Conservation (phyloP, 1,140 invertebrate genomes). For the Lanistes nyassanus region DNA sequence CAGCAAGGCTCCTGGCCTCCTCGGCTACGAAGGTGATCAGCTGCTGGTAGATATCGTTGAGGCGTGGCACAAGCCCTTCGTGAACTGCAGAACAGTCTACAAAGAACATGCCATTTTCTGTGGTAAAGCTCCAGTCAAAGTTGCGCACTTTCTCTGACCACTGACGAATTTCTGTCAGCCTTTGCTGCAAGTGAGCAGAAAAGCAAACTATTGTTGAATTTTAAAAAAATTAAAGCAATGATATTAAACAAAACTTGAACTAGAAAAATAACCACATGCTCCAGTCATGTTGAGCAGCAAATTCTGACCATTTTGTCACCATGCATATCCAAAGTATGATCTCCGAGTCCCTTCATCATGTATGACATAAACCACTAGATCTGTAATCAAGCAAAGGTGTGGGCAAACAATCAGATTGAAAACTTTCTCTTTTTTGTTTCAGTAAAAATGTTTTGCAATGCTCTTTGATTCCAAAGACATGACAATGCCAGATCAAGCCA, state of each 20-base stretch:
- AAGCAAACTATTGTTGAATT: too few relatives aligned
- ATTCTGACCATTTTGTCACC: too few relatives aligned
- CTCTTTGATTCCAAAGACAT: too few relatives aligned
- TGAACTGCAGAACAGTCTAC: constrained; percentile 61
- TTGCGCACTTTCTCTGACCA: constrained; percentile 62
- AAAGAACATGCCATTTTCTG: constrained; percentile 61
- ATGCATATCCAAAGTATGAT: not conserved
- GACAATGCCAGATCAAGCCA: too few relatives aligned
- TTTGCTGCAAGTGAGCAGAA: constrained; percentile 57
- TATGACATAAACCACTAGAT: not conserved
- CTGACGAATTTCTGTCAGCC: constrained; percentile 58
- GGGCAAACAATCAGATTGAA: too few relatives aligned
- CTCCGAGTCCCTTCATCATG: too few relatives aligned
- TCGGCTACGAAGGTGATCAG: constrained; percentile 61
- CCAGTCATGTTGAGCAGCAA: not conserved
- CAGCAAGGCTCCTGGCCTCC: constrained; percentile 51
- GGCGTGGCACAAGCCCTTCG: constrained; percentile 55
- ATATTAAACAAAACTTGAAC: not conserved
- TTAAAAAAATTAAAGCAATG: not conserved
- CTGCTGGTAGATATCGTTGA: constrained; percentile 62
- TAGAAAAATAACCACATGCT: too few relatives aligned
- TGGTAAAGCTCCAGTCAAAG: constrained; percentile 60
- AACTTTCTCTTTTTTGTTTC: too few relatives aligned
- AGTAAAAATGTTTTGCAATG: too few relatives aligned
- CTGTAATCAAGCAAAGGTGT: not conserved